These are phyloP conservation scores for Patella ulyssiponensis DNA, from an alignment of 2,888 invertebrate genomes.

Conservation along the genomic window DNA sequence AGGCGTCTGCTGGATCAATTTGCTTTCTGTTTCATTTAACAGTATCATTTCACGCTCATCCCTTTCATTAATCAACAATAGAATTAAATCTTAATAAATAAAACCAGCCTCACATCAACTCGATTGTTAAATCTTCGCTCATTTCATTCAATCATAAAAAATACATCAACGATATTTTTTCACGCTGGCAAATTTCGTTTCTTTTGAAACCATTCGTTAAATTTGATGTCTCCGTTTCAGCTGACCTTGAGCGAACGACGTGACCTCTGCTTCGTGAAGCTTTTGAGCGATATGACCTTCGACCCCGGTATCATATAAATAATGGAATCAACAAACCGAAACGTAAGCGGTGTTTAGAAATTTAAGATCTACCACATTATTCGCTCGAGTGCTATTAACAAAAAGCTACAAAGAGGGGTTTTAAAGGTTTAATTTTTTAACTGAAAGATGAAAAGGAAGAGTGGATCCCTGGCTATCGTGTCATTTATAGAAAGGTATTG, in stretches of 20 bases:
- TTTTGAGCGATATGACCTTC: neutral
- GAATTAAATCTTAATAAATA: neutral
- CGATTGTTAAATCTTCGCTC: neutral
- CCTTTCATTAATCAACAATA: neutral
- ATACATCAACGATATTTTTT: neutral
- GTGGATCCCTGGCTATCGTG: neutral
- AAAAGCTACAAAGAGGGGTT: neutral
- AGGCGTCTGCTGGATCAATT: neutral
- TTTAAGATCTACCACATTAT: conserved; percentile 1
- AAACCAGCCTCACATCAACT: neutral
- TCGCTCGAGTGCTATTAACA: neutral
- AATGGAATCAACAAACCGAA: conserved; percentile 2
- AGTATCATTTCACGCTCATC: neutral
- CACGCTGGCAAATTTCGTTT: neutral
- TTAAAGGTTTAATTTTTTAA: neutral
- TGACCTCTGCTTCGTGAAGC: neutral
- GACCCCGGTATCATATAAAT: conserved; percentile 1
- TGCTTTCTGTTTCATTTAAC: neutral
- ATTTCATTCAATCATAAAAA: neutral
- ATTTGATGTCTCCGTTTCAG: conserved; percentile 12
- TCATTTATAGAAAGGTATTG: neutral
- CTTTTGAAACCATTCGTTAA: conserved; percentile 3
- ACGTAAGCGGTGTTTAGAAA: neutral
- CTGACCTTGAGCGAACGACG: neutral
- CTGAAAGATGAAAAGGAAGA: neutral